A percentile compares a stretch with the other conserved stretches of the same genome.
Evolutionary conservation across 2,113 vertebrate genomes (phyloP).

Genomic region (Chamaetylas fuelleborni): DNA sequence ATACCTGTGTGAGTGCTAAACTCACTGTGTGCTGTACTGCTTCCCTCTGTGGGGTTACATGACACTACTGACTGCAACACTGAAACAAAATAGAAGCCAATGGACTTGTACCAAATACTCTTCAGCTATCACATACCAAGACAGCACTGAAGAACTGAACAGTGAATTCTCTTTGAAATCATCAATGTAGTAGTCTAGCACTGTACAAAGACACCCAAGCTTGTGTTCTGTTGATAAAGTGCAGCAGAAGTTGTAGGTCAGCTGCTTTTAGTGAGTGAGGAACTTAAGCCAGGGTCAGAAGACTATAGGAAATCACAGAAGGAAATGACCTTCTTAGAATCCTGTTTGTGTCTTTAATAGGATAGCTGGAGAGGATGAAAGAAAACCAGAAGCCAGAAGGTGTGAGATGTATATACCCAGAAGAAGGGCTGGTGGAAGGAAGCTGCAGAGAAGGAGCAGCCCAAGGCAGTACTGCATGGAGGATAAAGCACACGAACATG

Average conservation of each 20-base stretch:
- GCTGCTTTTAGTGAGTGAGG: neutral
- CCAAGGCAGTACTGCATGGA: neutral
- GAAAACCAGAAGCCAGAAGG: neutral
- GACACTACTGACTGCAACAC: neutral
- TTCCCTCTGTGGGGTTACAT: neutral
- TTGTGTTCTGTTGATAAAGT: neutral
- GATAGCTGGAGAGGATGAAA: neutral
- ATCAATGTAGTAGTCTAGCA: neutral
- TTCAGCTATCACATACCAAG: neutral
- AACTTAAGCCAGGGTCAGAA: neutral
- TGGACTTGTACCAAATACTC: neutral
- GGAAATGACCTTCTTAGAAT: neutral
- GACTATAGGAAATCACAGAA: neutral
- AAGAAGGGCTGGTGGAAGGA: neutral
- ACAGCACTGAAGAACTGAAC: neutral
- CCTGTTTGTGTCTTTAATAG: neutral
- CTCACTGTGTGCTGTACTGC: neutral
- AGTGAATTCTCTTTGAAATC: neutral
- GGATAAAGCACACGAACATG: neutral
- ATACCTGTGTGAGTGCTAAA: neutral
- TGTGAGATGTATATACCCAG: fast-evolving
- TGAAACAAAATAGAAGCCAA: neutral
- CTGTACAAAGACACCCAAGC: neutral
- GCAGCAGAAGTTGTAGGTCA: neutral
- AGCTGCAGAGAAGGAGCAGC: neutral